Evolutionary conservation across 2,797 vertebrate genomes (phyloP).

Genomic region (Salarias fasciatus): DNA sequence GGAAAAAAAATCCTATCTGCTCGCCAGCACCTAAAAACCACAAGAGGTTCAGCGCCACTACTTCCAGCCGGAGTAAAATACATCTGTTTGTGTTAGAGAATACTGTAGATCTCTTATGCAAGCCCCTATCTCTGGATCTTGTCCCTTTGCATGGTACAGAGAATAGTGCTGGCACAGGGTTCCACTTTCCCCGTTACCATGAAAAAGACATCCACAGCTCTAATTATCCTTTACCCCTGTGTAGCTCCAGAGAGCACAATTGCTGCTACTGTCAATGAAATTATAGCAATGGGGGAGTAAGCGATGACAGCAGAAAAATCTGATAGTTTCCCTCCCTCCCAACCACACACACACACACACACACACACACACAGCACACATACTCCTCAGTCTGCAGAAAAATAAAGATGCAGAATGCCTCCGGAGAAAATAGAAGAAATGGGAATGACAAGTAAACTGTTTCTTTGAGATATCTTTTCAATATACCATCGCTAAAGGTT

Average conservation of each 20-base stretch:
- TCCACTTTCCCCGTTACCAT: slow-evolving; percentile 52
- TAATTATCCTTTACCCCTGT: slow-evolving; percentile 72
- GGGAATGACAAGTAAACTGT: slow-evolving; percentile 55
- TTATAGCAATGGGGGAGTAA: slow-evolving; percentile 46
- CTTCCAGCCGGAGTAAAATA: slow-evolving; percentile 48
- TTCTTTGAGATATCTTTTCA: slow-evolving; percentile 67
- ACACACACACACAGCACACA: neutral
- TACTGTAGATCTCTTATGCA: slow-evolving; percentile 62
- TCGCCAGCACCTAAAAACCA: slow-evolving; percentile 34
- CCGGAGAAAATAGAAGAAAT: slow-evolving; percentile 39
- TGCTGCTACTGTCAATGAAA: slow-evolving; percentile 64
- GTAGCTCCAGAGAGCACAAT: slow-evolving; percentile 59
- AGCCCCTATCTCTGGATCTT: slow-evolving; percentile 54
- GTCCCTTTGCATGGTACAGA: slow-evolving; percentile 48
- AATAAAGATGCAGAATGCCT: slow-evolving; percentile 42
- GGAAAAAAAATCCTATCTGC: slow-evolving; percentile 26
- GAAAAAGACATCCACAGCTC: slow-evolving; percentile 67
- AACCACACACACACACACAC: too few relatives aligned
- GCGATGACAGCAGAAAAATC: slow-evolving; percentile 38
- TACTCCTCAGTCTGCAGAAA: slow-evolving; percentile 15
- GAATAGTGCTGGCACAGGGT: slow-evolving; percentile 55
- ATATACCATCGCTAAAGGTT: slow-evolving; percentile 57
- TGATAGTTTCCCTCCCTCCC: too few relatives aligned
- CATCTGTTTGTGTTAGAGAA: slow-evolving; percentile 66
- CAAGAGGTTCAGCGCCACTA: slow-evolving; percentile 1